Percentiles rank a stretch among this genome's conserved stretches.
phyloP scores from a whole-genome alignment of 2,113 vertebrate species.

The Zootoca vivipara region DNA sequence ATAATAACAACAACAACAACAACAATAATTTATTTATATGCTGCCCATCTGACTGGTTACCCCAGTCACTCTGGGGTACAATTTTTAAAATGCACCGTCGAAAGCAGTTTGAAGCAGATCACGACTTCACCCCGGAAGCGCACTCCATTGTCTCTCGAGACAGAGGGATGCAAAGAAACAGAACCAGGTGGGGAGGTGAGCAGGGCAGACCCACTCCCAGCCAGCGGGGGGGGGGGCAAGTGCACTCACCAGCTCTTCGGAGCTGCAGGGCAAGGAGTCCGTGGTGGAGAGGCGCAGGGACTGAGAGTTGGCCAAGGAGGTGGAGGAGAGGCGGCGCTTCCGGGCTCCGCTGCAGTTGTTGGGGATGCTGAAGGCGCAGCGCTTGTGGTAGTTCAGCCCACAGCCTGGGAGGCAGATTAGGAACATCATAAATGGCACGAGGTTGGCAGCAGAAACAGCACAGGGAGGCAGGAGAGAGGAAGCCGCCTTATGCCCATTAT shows the following conservation, averaged over 20 bases:
- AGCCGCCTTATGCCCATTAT: no score
- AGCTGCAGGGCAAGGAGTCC: conserved; percentile 73
- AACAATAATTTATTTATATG: no score
- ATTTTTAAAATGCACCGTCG: no score
- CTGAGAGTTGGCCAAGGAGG: conserved; percentile 84
- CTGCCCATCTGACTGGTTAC: no score
- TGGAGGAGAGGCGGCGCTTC: conserved; percentile 88
- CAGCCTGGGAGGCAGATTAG: conserved; percentile 79
- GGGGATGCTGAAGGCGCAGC: conserved; percentile 92
- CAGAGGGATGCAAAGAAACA: no score
- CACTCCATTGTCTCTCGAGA: no score
- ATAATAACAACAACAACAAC: no score
- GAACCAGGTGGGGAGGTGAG: neutral
- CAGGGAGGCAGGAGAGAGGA: no score
- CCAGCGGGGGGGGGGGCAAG: neutral
- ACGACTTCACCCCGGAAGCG: no score
- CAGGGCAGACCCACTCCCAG: neutral
- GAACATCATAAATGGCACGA: no score
- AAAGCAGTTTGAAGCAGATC: no score
- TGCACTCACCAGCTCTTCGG: conserved; percentile 64
- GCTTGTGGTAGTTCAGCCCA: conserved; percentile 93
- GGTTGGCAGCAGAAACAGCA: neutral
- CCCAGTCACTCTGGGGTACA: no score
- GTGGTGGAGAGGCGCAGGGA: conserved; percentile 84
- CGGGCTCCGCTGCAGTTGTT: conserved; percentile 92